These are phyloP conservation scores for Notolepis coatsorum DNA, from an alignment of 2,797 vertebrate genomes.

Conservation along the genomic window DNA sequence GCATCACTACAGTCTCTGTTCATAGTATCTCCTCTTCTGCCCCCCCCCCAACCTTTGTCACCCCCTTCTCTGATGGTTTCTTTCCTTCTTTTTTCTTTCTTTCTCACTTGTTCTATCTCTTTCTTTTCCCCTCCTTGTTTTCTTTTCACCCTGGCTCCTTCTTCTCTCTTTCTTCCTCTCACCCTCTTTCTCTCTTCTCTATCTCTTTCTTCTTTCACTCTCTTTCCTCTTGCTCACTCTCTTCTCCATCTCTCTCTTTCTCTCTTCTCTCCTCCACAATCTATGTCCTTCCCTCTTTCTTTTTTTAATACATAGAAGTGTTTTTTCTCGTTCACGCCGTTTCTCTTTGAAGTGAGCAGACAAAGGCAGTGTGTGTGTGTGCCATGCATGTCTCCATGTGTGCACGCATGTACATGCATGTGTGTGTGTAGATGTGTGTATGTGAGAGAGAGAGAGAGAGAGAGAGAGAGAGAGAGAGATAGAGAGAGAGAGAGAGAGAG, in stretches of 20 bases:
- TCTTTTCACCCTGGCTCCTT: not conserved
- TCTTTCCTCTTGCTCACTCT: not conserved
- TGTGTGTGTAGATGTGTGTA: not conserved
- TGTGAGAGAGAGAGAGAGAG: too few relatives aligned
- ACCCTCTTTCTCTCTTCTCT: not conserved
- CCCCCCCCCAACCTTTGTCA: slow-evolving; percentile 26
- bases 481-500: too few relatives aligned
- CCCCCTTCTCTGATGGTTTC: not conserved
- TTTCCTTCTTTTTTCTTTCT: not conserved
- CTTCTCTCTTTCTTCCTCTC: not conserved
- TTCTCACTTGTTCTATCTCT: not conserved
- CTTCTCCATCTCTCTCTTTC: not conserved
- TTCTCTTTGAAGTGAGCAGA: slow-evolving; percentile 49
- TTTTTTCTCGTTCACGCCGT: slow-evolving; percentile 12
- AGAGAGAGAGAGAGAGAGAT: too few relatives aligned
- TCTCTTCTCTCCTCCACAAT: not conserved
- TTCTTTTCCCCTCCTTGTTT: not conserved
- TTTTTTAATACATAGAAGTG: slow-evolving; percentile 26
- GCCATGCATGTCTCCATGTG: too few relatives aligned
- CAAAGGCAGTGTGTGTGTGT: slow-evolving; percentile 12
- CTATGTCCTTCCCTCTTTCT: not conserved
- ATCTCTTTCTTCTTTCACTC: not conserved
- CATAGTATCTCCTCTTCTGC: not conserved
- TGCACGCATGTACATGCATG: not conserved
- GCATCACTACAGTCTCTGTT: slow-evolving; percentile 2